Evolutionary conservation across 2,797 vertebrate species (phyloP), one percentile per base, ranked within the genome.

Genomic region (Danionella dracula): DNA sequence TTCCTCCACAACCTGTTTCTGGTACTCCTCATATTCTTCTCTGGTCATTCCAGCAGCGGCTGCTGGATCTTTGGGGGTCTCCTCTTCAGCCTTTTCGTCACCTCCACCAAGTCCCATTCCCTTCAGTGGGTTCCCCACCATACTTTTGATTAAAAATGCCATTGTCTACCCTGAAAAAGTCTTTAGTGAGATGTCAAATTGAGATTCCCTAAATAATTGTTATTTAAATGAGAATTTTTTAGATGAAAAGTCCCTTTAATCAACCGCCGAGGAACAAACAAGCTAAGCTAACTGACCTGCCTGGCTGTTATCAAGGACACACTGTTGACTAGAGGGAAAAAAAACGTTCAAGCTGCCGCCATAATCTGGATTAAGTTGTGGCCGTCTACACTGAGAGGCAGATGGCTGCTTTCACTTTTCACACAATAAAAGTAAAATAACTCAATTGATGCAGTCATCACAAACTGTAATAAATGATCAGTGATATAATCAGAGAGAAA

Each of bases 11-110:
- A 98, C 0, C 75, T 98, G 94, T 84, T 96, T 98, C 72, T 98
- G 94, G 81, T 96, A 98, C 49, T 98, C 96, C 79, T 98, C 96
- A 74, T 96, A 98, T 72, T 99, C 96, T 80, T 99, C 96, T 10
- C 94, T 88, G 20, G 93, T 97, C 96, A 98, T 98, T 48, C 95
- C 96, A 5, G 92, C 93, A 0, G 94, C 94, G 16, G 94, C 89
- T 1, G 95, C 94, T 0, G 95, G 94, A 74, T 97, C 93, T 10
- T 92, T 79, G 2, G 92, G 85, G 59, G 88, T 70, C 74, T 92
- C 92, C 80, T 93, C 94, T 78, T 92, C 93, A 45, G 77, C 91
- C 76, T 96, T 95, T 77, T 95, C 95, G 10, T 89, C 89, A 73
- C 92, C 90, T 38, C 94, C 93, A 27, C 93, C 93, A n/a, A 98